Base-by-base conservation (phyloP, 2,888 invertebrate species). In the Chesias legatella region DNA sequence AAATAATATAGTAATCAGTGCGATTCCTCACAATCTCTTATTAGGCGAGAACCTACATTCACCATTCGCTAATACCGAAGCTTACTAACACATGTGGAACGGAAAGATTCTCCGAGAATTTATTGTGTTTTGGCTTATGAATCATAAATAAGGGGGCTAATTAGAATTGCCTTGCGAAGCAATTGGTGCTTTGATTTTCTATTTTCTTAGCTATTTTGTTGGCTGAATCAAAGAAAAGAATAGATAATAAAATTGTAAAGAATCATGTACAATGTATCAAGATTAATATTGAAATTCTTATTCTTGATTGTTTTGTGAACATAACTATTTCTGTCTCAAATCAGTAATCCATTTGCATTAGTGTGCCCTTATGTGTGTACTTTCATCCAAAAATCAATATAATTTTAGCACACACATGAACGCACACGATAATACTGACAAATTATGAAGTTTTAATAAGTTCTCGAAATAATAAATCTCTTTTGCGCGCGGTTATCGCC, bases 1-100 rank as follows among this genome's bases (percentile, higher is more conserved):
- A 88, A 86, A 88, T 86, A 85, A 86, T 84, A 79, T 80, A 86
- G 85, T 88, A 88, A 88, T 88, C 88, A 88, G 86, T 71, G 81
- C 80, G 75, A 86, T 86, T 85, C 84, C 86, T 88, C 84, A 85
- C 85, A 86, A 73, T 69, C 79, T 79, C 85, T 85, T 86, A 84
- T 84, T 83, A 86, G 84, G 74, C 80, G 80, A 74, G 82, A 76
- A 79, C 79, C 80, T 80, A 84, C 83, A 83, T 84, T 82, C 85
- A 86, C 77, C 86, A 83, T 86, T 86, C 78, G 80, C 76, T 82
- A 85, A 88, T 74, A 63, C 86, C 79, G 43, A 55, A 75, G 86
- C 84, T 86, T 85, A 85, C 77, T 73, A 73, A 67, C 85, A 85
- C 86, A 86, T 85, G 84, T 86, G 86, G 79, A 78, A 76, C 83